Conservation (phyloP, 2,797 vertebrate species). For the Schizopygopsis pylzovi region DNA sequence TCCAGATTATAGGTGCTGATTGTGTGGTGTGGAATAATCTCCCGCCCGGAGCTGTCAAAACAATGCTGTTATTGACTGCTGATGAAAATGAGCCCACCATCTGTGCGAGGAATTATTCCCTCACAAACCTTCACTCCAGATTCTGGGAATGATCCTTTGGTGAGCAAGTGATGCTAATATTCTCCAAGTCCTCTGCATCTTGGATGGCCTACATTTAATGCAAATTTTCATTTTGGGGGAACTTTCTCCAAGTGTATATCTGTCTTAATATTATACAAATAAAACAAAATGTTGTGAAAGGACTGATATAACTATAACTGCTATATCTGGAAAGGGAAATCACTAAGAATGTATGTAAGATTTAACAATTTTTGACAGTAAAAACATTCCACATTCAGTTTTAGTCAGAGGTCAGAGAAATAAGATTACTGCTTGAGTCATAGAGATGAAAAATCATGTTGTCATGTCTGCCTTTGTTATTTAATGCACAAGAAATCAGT, state of each 20-base stretch:
- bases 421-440: slow-evolving; percentile 62
- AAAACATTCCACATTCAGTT: slow-evolving; percentile 55
- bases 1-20: slow-evolving; percentile 30
- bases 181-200: background rate
- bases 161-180: background rate
- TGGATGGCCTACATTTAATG: background rate
- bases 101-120: slow-evolving; percentile 42
- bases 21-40: slow-evolving; percentile 40
- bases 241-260: background rate
- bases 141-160: slow-evolving; percentile 22
- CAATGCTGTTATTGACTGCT: slow-evolving; percentile 42
- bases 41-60: slow-evolving; percentile 47
- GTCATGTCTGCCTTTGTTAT: slow-evolving; percentile 49
- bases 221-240: background rate
- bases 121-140: slow-evolving; percentile 35
- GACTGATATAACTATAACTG: background rate
- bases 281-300: background rate
- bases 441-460: slow-evolving; percentile 42
- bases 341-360: background rate
- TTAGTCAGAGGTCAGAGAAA: slow-evolving; percentile 61
- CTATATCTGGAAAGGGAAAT: background rate
- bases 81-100: slow-evolving; percentile 50
- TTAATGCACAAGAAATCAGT: background rate
- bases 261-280: background rate
- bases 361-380: background rate